Evolutionary conservation across 2,888 invertebrate species (phyloP), one percentile per base, ranked within the genome.

Genomic region (Orchesellides sinensis): DNA sequence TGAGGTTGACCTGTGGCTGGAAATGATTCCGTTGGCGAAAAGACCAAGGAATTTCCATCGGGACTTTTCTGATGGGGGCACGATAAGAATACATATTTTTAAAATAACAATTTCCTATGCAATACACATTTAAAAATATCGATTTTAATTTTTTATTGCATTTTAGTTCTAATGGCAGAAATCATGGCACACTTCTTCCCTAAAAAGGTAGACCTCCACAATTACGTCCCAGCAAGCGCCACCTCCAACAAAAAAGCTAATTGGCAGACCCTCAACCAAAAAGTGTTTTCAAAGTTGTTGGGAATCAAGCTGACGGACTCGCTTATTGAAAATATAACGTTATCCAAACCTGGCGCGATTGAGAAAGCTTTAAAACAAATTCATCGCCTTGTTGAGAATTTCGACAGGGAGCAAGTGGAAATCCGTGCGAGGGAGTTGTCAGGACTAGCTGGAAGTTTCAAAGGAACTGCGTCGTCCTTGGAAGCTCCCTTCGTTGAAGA

Each of bases 41-140:
- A 72, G 81, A 47, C 84, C 83, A 0, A 83, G 83, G 45, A 86
- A 86, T 54, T 80, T 88, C 47, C 80, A 83, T 54, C 72, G 87
- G 52, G 88, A 88, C 45, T 87, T 88, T 63, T 77, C 87, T 14
- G 87, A 87, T 72, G 87, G 86, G 29, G 85, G 85, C 83, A 49
- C 17, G 54, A 12, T 14, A 29, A 1, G 40, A 35, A 12, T 35
- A 14, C 17, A 1, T n/a, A 14, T 32, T 49, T 17, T 23, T 63
- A 29, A 40, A n/a, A n/a, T n/a, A n/a, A n/a, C n/a, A n/a, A n/a
- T n/a, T n/a, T n/a, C n/a, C n/a, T n/a, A 40, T 40, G 40, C 40
- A 40, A 2, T n/a, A 32, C 32, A 2, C 40, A 40, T 40, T 2
- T 40, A 5, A 2, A 56, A n/a, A n/a, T n/a, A n/a, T n/a, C n/a